Base-by-base conservation (phyloP, 2,888 invertebrate genomes). In the Actias luna region DNA sequence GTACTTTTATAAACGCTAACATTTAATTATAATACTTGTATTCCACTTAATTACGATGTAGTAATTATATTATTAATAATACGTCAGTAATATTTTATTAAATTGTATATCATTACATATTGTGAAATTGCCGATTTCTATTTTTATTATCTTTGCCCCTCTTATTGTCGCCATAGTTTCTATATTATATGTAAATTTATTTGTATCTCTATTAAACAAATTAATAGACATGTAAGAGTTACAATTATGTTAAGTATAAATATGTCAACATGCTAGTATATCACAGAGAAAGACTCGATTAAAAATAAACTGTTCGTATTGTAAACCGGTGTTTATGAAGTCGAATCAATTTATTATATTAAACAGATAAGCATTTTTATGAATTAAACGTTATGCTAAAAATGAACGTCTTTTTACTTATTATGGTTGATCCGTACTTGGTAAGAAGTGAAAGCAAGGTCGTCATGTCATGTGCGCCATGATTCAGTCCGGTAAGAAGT, bases 241-340 rank as follows among this genome's bases (percentile, higher is more conserved):
- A n/a, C n/a, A n/a, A 50, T 10, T 25, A 42, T 5, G 1, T 12
- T 25, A 8, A 3, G 12, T 50, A 50, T 12, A 25, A 50, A 22
- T 50, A 50, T 50, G 46, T 25, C 18, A 10, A 8, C 12, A 55
- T 55, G 5, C n/a, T 35, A 58, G 14, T 27, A 58, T 58, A 36
- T 58, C 58, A 58, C 58, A 58, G 58, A 35, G 58, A 35, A 58
- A 58, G 58, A 58, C 58, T 58, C 58, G n/a, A n/a, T n/a, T n/a
- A 33, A 35, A n/a, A 29, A 36, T 58, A 58, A 58, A 35, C 29
- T 55, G 55, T 55, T 55, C 55, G 55, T 29, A 29, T 55, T 55
- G 55, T 55, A 55, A 55, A 55, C 55, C 5, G 14, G 16, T 7
- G 16, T 29, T 55, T 55, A 55, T 29, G n/a, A 55, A 55, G 29